Evolutionary conservation across 2,113 vertebrate genomes (phyloP).

Genomic region (Pterophyllum scalare): DNA sequence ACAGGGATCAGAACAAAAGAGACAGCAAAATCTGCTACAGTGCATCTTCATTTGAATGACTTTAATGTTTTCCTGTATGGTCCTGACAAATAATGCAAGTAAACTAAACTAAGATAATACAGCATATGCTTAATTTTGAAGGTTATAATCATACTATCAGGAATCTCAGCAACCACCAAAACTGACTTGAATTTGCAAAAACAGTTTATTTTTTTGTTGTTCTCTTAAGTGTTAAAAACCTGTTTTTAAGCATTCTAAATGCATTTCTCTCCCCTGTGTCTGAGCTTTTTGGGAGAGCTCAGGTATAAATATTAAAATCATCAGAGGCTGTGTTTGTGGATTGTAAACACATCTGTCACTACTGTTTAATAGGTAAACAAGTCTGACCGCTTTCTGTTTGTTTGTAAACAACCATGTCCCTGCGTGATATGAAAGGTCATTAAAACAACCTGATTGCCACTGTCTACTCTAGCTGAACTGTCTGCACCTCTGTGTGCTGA

Average conservation of each 20-base stretch:
- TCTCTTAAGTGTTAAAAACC: not conserved
- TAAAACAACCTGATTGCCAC: slow-evolving; percentile 60
- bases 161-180: not conserved
- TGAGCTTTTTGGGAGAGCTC: slow-evolving; percentile 44
- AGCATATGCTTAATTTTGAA: not conserved
- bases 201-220: not conserved
- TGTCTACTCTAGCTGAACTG: slow-evolving; percentile 35
- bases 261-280: slow-evolving; percentile 10
- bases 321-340: slow-evolving; percentile 68
- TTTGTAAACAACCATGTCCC: slow-evolving; percentile 75
- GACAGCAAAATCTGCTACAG: too few species aligned
- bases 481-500: slow-evolving; percentile 15
- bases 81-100: too few species aligned
- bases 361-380: slow-evolving; percentile 78
- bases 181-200: not conserved
- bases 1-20: too few species aligned
- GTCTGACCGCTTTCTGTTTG: slow-evolving; percentile 77
- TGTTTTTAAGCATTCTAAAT: slow-evolving; percentile 20
- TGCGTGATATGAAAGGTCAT: slow-evolving; percentile 77
- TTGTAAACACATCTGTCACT: slow-evolving; percentile 80
- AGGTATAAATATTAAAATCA: slow-evolving; percentile 80
- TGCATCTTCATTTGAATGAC: too few species aligned
- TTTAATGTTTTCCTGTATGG: too few species aligned
- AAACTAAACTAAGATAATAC: not conserved
- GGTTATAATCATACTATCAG: not conserved